These are phyloP conservation scores for Drosophila mojavensis DNA, from an alignment of 1,140 invertebrate genomes.

Conservation along the genomic window DNA sequence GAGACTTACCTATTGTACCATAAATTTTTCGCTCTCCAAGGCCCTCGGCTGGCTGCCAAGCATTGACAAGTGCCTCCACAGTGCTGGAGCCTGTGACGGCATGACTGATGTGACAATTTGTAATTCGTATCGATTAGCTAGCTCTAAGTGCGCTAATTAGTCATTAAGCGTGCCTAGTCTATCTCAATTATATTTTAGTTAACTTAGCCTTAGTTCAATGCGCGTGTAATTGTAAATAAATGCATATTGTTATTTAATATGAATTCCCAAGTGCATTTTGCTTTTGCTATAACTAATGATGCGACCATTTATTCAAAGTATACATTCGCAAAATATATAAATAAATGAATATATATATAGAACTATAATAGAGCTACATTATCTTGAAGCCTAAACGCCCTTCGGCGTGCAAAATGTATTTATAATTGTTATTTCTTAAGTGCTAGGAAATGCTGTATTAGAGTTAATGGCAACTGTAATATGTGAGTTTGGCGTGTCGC, in stretches of 20 bases:
- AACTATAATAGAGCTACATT: neutral
- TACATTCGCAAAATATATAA: neutral
- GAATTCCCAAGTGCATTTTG: neutral
- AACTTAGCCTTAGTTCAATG: constrained; percentile 18
- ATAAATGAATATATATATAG: neutral
- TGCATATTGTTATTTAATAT: constrained; percentile 33
- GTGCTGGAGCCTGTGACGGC: constrained; percentile 15
- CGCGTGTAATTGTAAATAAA: constrained; percentile 57
- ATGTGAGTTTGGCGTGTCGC: constrained; percentile 1
- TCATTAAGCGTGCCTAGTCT: constrained; percentile 61
- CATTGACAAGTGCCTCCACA: constrained; percentile 5
- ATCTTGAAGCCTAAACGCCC: constrained; percentile 4
- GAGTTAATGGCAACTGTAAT: constrained; percentile 1
- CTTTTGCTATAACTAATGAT: constrained; percentile 14
- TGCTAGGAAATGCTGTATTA: constrained; percentile 24
- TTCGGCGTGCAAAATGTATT: constrained; percentile 13
- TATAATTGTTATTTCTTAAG: constrained; percentile 12
- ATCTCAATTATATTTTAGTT: constrained; percentile 45
- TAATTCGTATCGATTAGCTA: constrained; percentile 44
- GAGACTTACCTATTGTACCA: constrained; percentile 58
- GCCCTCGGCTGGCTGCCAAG: constrained; percentile 15
- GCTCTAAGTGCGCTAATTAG: constrained; percentile 48
- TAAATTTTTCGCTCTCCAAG: constrained; percentile 34
- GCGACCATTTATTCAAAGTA: neutral
- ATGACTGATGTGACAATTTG: constrained; percentile 59